Evolutionary conservation across 2,888 invertebrate genomes (phyloP), one percentile per base, ranked within the genome.

Genomic region (Lasioglossum vierecki): DNA sequence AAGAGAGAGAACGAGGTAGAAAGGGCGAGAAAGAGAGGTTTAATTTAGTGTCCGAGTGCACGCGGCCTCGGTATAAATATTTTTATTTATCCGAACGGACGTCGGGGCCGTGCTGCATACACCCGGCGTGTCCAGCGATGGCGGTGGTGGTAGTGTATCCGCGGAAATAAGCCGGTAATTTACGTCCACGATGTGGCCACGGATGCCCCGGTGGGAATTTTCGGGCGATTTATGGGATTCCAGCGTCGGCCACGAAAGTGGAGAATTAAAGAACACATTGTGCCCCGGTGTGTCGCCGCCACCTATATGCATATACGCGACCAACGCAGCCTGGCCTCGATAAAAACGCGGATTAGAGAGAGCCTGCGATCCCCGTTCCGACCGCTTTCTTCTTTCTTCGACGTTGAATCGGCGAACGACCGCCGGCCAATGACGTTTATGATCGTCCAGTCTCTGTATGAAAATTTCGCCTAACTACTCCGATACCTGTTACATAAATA

Each of bases 111-210:
- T n/a, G 70, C 39, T 57, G 63, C 57, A 63, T 41, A 53, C 70
- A 60, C 46, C 44, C 46, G 63, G 77, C 57, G 71, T 71, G 75
- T 82, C 74, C 75, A 49, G 74, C 72, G 82, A 57, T 72, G 78
- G 81, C 74, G 88, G 26, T 72, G 81, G 81, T 78, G 88, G 35
- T 75, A 79, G 81, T 80, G 88, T 79, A 80, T 84, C 88, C 89
- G 92, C 90, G 90, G 91, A 91, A 92, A 92, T 93, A 93, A 93
- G 93, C 93, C 91, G 92, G 91, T 93, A 93, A 93, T 93, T 93
- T 93, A 93, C 93, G 92, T 91, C 91, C 89, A 89, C 79, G 88
- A 82, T 83, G 80, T 81, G 83, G 83, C 84, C 81, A 76, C 80
- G 83, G 86, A 79, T 88, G 86, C 88, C 86, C 88, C 91, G 88